Evolutionary conservation across 1,140 invertebrate species (phyloP).

Genomic region (Microplitis mediator): DNA sequence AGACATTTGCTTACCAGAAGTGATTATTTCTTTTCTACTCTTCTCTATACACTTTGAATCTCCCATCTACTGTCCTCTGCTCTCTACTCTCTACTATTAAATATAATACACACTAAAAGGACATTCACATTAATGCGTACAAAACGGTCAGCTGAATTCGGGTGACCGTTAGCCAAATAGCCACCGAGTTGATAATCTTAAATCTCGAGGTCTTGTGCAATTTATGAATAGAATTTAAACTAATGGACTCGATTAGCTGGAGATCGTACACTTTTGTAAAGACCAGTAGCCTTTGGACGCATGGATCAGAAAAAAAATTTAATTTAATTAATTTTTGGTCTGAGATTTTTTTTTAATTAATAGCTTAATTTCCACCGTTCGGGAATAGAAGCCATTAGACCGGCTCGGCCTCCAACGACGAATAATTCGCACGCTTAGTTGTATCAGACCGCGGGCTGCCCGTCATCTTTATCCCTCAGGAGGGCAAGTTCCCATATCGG

Average conservation of each 20-base stretch:
- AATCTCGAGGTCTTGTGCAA: neutral
- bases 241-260: no score
- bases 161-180: neutral
- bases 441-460: neutral
- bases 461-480: no score
- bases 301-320: neutral
- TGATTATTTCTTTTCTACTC: conserved; percentile 9
- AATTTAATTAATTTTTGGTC: neutral
- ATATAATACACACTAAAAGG: neutral
- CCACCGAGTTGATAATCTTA: neutral
- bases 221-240: no score
- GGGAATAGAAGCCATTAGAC: conserved; percentile 45
- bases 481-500: neutral
- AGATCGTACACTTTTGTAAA: neutral
- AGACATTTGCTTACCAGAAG: conserved; percentile 25
- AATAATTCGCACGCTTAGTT: neutral
- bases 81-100: neutral
- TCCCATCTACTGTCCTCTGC: no score
- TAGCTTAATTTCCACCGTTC: conserved; percentile 56
- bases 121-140: neutral
- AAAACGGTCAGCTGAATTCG: neutral
- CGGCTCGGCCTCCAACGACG: conserved; percentile 28
- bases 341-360: conserved; percentile 43
- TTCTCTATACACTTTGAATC: neutral
- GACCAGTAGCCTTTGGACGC: neutral